Conservation (phyloP, 2,888 invertebrate genomes). For the Steinernema scapterisci region DNA sequence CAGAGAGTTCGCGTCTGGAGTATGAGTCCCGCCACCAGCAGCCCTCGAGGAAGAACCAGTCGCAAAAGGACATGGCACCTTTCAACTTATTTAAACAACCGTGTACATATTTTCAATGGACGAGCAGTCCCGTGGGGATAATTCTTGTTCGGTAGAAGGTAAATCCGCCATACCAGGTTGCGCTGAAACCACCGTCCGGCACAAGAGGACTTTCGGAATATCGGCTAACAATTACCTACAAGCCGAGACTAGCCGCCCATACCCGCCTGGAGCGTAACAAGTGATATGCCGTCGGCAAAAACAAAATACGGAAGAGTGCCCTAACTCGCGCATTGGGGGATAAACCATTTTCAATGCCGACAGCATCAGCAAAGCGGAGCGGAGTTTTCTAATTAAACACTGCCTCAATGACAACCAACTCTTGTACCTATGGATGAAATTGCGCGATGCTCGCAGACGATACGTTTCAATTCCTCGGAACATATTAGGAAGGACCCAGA, state of each 20-base stretch:
- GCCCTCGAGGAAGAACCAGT: not conserved
- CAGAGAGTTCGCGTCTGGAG: not conserved
- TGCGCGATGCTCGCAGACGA: not conserved
- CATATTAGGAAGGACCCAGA: not conserved
- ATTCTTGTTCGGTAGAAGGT: too few relatives aligned
- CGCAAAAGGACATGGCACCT: not conserved
- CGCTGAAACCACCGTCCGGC: too few relatives aligned
- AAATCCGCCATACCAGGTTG: too few relatives aligned
- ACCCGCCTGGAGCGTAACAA: constrained; percentile 12
- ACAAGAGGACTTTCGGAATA: not conserved
- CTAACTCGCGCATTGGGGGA: constrained; percentile 33
- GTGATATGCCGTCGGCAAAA: constrained; percentile 30
- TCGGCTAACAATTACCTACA: constrained; percentile 4
- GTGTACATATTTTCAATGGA: too few relatives aligned
- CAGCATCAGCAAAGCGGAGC: constrained; percentile 28
- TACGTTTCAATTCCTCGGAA: not conserved
- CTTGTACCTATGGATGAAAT: constrained; percentile 5
- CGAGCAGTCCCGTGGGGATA: too few relatives aligned
- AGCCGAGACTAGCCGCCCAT: not conserved
- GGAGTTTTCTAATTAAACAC: constrained; percentile 30
- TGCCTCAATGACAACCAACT: constrained; percentile 28
- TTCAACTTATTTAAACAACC: too few relatives aligned
- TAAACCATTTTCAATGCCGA: constrained; percentile 28
- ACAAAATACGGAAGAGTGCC: constrained; percentile 32
- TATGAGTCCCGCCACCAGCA: too few relatives aligned